Conservation (phyloP, 2,888 invertebrate species). For the Drosophila eohydei region DNA sequence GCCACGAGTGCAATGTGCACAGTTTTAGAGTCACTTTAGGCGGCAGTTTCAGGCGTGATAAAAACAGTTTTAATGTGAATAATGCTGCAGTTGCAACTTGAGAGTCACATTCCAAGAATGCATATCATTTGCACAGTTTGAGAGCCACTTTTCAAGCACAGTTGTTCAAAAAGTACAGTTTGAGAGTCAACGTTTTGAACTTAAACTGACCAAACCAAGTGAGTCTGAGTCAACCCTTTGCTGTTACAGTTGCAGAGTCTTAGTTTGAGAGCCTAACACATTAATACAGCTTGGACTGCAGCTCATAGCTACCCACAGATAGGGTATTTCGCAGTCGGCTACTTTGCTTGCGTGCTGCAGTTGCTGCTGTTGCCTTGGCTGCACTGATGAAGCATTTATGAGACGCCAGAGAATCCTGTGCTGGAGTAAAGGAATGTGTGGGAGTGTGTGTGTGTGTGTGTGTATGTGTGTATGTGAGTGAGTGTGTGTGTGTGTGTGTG, state of each 20-base stretch:
- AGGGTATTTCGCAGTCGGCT: conserved; percentile 10
- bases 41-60: neutral
- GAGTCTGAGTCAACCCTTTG: too few species aligned
- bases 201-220: too few species aligned
- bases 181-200: neutral
- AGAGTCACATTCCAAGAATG: neutral
- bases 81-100: neutral
- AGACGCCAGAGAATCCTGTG: neutral
- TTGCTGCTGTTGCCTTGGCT: conserved; percentile 16
- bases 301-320: neutral
- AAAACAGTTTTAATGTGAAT: neutral
- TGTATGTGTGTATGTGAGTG: neutral
- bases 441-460: conserved; percentile 2
- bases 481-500: neutral
- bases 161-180: neutral
- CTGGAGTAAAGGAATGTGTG: neutral
- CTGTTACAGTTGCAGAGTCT: neutral
- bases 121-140: neutral
- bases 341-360: neutral
- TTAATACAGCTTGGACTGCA: too few species aligned
- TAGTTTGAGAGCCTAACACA: neutral
- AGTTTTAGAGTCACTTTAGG: neutral
- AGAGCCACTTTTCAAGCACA: too few species aligned
- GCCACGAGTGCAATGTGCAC: neutral
- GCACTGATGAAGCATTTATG: conserved; percentile 55